A percentile compares a stretch with the other conserved stretches of the same genome.
These are phyloP conservation scores for Trachops cirrhosus DNA, from an alignment of 2,797 vertebrate genomes.

Conservation along the genomic window DNA sequence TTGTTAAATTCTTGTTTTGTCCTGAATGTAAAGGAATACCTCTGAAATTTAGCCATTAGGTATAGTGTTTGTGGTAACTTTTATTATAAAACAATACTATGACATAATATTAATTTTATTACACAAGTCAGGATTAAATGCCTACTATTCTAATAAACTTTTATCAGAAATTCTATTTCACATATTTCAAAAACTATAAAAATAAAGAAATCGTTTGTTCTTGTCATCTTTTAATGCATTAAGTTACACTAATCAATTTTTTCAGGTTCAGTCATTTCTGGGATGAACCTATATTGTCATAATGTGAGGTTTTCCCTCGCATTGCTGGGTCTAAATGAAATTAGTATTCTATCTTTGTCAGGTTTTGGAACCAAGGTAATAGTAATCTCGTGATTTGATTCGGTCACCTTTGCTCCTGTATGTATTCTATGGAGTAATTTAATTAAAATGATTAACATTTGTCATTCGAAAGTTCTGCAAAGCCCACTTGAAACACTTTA, in stretches of 20 bases:
- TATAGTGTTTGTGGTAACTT: neutral
- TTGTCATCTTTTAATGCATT: neutral
- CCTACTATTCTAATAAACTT: neutral
- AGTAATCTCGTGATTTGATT: neutral
- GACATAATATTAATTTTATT: neutral
- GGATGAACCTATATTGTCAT: neutral
- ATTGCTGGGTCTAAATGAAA: neutral
- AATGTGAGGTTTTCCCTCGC: neutral
- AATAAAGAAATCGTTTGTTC: neutral
- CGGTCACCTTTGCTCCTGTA: neutral
- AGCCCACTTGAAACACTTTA: neutral
- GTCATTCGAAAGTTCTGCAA: neutral
- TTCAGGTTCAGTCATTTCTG: neutral
- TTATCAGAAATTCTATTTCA: neutral
- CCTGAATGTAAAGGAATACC: neutral
- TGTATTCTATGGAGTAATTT: neutral
- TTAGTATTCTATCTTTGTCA: neutral
- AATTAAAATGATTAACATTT: neutral
- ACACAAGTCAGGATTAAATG: neutral
- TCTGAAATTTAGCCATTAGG: neutral
- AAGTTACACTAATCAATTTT: neutral
- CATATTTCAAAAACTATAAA: neutral
- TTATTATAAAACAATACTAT: neutral
- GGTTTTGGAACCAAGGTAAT: neutral
- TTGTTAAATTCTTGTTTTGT: neutral